A percentile compares a stretch with the other conserved stretches of the same genome.
phyloP scores from a whole-genome alignment of 2,888 invertebrate genomes.

The Dascillus cervinus region DNA sequence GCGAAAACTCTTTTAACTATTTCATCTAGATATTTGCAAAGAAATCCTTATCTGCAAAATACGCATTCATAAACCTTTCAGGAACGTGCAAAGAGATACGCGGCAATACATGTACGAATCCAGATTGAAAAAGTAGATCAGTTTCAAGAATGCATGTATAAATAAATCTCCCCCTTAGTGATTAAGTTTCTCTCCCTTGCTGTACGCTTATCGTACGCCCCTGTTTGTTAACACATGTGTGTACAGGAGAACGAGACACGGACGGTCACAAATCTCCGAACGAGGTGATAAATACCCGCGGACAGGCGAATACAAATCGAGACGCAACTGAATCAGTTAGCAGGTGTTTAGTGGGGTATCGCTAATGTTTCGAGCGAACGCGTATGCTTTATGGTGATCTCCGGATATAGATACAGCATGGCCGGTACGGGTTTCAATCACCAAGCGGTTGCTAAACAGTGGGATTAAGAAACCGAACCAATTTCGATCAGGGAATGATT shows the following conservation, averaged over 20 bases:
- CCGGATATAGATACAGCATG: constrained; percentile 15
- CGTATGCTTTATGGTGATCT: constrained; percentile 23
- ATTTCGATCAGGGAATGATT: no score
- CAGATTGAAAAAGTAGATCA: no score
- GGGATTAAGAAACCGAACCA: background rate
- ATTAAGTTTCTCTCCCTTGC: background rate
- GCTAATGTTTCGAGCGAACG: constrained; percentile 18
- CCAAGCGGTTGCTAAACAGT: constrained; percentile 3
- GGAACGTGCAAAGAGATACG: no score
- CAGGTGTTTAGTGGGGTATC: constrained; percentile 25
- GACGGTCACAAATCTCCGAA: constrained; percentile 14
- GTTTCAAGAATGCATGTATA: no score
- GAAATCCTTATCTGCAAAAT: no score
- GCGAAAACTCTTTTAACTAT: no score
- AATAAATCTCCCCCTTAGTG: background rate
- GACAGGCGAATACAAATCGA: constrained; percentile 30
- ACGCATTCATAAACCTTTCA: no score
- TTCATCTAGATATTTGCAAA: no score
- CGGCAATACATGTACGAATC: no score
- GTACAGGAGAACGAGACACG: constrained; percentile 17
- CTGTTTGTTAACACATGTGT: constrained; percentile 12
- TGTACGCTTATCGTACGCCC: constrained; percentile 10
- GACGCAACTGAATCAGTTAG: constrained; percentile 30
- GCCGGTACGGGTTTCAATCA: constrained; percentile 3
- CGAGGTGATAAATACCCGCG: constrained; percentile 26